These are phyloP conservation scores for Octodonta nipae DNA, from an alignment of 2,888 invertebrate genomes.

Conservation along the genomic window DNA sequence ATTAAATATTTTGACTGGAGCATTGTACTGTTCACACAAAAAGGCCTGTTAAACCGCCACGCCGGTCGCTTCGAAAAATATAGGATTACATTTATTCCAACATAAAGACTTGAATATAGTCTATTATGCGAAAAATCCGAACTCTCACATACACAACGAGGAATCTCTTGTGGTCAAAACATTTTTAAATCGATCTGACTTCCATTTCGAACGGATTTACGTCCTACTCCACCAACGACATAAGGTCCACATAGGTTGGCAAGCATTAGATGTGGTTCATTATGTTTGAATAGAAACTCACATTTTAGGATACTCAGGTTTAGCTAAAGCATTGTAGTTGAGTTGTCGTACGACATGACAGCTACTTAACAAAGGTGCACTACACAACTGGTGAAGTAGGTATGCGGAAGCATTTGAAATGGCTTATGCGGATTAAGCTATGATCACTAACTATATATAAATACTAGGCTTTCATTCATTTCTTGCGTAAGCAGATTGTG, in stretches of 20 bases:
- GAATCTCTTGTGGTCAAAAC: constrained; percentile 33
- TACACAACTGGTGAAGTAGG: constrained; percentile 19
- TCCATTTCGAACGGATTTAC: constrained; percentile 12
- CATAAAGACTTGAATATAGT: constrained; percentile 31
- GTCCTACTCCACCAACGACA: constrained; percentile 14
- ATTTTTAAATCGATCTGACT: constrained; percentile 33
- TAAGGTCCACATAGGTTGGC: constrained; percentile 13
- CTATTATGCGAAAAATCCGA: constrained; percentile 32
- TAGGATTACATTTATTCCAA: constrained; percentile 31
- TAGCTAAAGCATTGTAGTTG: no score
- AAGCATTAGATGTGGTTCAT: constrained; percentile 26
- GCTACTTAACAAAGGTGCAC: constrained; percentile 31
- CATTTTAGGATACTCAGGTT: no score
- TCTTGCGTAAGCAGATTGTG: no score
- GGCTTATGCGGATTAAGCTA: no score
- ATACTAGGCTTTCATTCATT: no score
- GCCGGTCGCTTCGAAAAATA: constrained; percentile 26
- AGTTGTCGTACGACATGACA: constrained; percentile 27
- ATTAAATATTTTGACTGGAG: constrained; percentile 25
- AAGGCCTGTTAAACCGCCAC: no score
- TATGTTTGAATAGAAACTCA: constrained; percentile 18
- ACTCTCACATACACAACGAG: constrained; percentile 25
- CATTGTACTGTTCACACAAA: no score
- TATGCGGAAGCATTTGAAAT: constrained; percentile 30
- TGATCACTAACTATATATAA: no score